phyloP scores from a whole-genome alignment of 2,113 vertebrate genomes.

The Emydocephalus ijimae region DNA sequence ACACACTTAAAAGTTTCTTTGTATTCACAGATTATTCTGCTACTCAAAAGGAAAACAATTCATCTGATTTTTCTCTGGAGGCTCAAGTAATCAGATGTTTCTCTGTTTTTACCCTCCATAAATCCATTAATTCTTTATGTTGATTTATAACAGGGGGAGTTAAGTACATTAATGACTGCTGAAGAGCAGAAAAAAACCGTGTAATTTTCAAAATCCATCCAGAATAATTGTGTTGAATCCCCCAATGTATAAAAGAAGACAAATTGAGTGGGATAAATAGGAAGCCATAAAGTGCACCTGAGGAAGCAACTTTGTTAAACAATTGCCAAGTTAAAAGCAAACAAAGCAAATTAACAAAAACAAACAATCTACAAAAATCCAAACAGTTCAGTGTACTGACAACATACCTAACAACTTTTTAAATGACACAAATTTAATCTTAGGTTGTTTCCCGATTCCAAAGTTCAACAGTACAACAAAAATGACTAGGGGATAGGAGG shows the following conservation, averaged over 20 bases:
- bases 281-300: constrained; percentile 10
- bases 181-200: background rate
- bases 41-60: constrained; percentile 33
- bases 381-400: background rate
- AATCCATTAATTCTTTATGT: constrained; percentile 41
- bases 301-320: background rate
- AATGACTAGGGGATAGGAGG: background rate
- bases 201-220: constrained; percentile 26
- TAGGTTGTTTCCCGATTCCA: background rate
- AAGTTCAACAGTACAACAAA: background rate
- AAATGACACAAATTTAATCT: background rate
- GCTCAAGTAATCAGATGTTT: constrained; percentile 43
- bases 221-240: constrained; percentile 7
- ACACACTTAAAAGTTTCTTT: constrained; percentile 32
- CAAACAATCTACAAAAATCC: background rate
- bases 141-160: constrained; percentile 38
- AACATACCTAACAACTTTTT: background rate
- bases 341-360: background rate
- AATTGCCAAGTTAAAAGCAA: background rate
- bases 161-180: constrained; percentile 41
- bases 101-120: constrained; percentile 50
- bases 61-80: constrained; percentile 41
- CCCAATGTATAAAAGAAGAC: background rate
- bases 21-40: constrained; percentile 42
- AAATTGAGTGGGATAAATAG: constrained; percentile 19